Evolutionary conservation across 2,113 vertebrate species (phyloP), one percentile per base, ranked within the genome.

Genomic region (Capreolus pygargus): DNA sequence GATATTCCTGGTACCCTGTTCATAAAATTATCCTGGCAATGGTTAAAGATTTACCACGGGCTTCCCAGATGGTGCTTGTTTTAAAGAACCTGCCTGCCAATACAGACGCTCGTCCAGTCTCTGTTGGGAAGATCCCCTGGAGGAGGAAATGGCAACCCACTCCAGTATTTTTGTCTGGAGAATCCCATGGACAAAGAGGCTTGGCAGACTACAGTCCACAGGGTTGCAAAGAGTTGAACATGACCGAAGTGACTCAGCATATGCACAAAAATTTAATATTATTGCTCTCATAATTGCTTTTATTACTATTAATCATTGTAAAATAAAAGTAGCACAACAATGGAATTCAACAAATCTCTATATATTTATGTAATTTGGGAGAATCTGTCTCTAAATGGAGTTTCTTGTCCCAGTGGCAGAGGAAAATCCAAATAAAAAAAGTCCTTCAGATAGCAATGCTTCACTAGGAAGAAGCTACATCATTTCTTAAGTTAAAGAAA

Each of bases 371-470:
- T 54, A 85, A 91, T 61, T 89, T 36, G 15, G 33, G 45, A 91
- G 39, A 82, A 84, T 52, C 55, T 84, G 12, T 60, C 54, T 86
- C 16, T 82, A 94, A 82, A 36, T 70, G 8, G 36, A 36, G 45
- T 82, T 92, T 10, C 45, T 88, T 39, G 12, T 89, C 28, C 64
- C 9, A 58, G 8, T 23, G 52, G 36, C 70, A 61, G 89, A 96
- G 7, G 64, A 61, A 94, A 90, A 70, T 58, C 16, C 78, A 95
- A 90, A 88, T 87, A 60, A 60, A 76, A n/a, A 81, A 88, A 90
- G 64, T 79, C 11, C 54, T 95, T 90, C 57, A 47, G 28, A 86
- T 19, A 9, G 15, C 16, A 61, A 70, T n/a, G 47, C 5, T 76
- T 87, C 36, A 16, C 7, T 54, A 50, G 55, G 70, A 96, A 97